phyloP scores from a whole-genome alignment of 2,888 invertebrate genomes.

The Mythimna pallens region DNA sequence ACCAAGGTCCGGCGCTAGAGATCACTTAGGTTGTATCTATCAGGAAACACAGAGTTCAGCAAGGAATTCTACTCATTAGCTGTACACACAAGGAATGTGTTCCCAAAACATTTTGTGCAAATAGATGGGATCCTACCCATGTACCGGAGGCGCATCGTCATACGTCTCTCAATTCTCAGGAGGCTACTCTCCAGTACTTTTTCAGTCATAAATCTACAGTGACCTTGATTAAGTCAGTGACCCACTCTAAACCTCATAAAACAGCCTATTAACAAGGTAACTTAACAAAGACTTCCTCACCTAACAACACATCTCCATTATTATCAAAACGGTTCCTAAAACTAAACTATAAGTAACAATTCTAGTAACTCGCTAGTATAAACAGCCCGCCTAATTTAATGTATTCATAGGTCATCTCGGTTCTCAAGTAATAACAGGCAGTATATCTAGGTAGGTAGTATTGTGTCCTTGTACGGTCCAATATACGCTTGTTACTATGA shows the following conservation, averaged over 20 bases:
- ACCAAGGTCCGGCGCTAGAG: too few species aligned
- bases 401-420: conserved; percentile 66
- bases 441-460: conserved; percentile 8
- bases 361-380: conserved; percentile 30
- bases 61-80: too few species aligned
- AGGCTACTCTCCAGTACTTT: too few species aligned
- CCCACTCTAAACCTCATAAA: conserved; percentile 1
- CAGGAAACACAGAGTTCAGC: too few species aligned
- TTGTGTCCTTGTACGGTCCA: conserved; percentile 31
- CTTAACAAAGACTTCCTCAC: conserved; percentile 2
- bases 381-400: conserved; percentile 60
- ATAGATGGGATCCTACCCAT: too few species aligned
- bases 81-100: too few species aligned
- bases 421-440: conserved; percentile 40
- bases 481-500: conserved; percentile 35
- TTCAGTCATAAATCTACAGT: neutral
- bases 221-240: neutral
- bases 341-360: conserved; percentile 3
- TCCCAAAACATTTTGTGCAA: too few species aligned
- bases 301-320: conserved; percentile 13
- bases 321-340: conserved; percentile 9
- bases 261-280: conserved; percentile 1
- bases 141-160: too few species aligned
- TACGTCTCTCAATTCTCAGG: too few species aligned
- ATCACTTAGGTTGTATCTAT: too few species aligned